These are phyloP conservation scores for Agonopterix arenella DNA, from an alignment of 2,888 invertebrate genomes.

Conservation along the genomic window DNA sequence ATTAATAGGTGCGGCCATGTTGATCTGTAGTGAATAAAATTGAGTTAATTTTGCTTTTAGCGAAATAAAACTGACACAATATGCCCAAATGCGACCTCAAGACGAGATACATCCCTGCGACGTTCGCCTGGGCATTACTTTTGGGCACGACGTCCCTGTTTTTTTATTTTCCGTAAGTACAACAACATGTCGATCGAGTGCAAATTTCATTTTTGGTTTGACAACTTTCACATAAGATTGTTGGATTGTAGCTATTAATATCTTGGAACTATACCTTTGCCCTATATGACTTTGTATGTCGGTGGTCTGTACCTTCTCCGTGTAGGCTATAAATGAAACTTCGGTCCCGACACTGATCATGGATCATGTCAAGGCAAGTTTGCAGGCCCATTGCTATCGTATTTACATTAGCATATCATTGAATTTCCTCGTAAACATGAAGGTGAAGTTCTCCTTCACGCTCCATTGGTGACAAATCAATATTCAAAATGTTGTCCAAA, in stretches of 20 bases:
- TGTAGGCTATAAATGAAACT: background rate
- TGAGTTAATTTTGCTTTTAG: slow-evolving; percentile 63
- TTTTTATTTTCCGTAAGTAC: slow-evolving; percentile 98
- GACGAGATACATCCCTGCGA: slow-evolving; percentile 98
- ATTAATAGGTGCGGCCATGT: slow-evolving; percentile 80
- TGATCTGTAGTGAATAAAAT: slow-evolving; percentile 75
- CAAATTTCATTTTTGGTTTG: slow-evolving; percentile 60
- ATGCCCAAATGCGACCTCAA: slow-evolving; percentile 98
- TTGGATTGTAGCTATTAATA: slow-evolving; percentile 64
- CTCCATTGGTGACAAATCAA: background rate
- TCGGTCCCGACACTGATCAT: background rate
- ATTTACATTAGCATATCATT: slow-evolving; percentile 22
- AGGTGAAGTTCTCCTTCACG: background rate
- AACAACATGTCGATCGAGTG: slow-evolving; percentile 50
- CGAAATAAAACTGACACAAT: slow-evolving; percentile 71
- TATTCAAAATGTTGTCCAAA: slow-evolving; percentile 1
- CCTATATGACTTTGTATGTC: slow-evolving; percentile 27
- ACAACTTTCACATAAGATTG: slow-evolving; percentile 69
- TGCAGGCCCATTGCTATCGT: slow-evolving; percentile 18
- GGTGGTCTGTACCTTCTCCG: background rate
- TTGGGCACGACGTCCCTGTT: slow-evolving; percentile 95
- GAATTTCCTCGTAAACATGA: background rate
- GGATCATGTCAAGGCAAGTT: slow-evolving; percentile 1
- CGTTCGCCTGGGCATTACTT: slow-evolving; percentile 98
- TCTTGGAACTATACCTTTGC: slow-evolving; percentile 41